Base-by-base conservation (phyloP, 2,113 vertebrate genomes). In the Lamprotornis superbus region DNA sequence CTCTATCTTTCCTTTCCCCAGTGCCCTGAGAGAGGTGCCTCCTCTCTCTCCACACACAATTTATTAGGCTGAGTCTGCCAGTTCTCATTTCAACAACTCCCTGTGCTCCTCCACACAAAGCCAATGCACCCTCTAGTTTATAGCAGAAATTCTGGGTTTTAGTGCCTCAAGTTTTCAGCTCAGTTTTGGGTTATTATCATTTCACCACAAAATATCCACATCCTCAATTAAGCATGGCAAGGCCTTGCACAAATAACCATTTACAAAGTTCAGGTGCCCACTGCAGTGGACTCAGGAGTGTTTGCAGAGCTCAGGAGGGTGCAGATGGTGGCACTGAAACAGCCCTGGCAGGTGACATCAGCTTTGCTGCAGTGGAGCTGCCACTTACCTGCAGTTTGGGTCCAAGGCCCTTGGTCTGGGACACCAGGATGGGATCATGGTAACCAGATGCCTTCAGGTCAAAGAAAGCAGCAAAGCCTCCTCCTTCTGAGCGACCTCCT, bases 371-470 rank as follows among this genome's bases (percentile, higher is more conserved):
- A 59, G 17, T 22, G 40, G n/a, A 52, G 18, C 55, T 79, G 64
- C 22, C 27, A 78, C 5, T 94, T 95, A 99, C 99, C 98, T 99
- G 98, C 25, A 99, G 97, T 95, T 99, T 99, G 77, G 97, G 98
- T 31, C 99, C 99, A 21, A 99, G 98, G 64, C 99, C 98, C 64
- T 98, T 98, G 9, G 98, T 98, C 77, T 98, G 98, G 59, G 98
- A 98, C 15, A 99, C 98, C 87, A 99, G 97, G 94, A 99, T 97
- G 13, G 99, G 98, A 96, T 99, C 98, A 2, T 90, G 55, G 42
- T 98, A 99, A 21, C 98, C 98, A 25, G 98, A 98, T 1, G 98
- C 97, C 96, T 98, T 99, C 90, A 99, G 92, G 87, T 99, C 99
- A 94, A 99, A 99, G 44, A 98, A 96, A 12, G 98, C 98, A 30